A percentile compares a stretch with the other conserved stretches of the same genome.
phyloP scores from a whole-genome alignment of 92 coral and sea anemone species.

The Porites cylindrica region DNA sequence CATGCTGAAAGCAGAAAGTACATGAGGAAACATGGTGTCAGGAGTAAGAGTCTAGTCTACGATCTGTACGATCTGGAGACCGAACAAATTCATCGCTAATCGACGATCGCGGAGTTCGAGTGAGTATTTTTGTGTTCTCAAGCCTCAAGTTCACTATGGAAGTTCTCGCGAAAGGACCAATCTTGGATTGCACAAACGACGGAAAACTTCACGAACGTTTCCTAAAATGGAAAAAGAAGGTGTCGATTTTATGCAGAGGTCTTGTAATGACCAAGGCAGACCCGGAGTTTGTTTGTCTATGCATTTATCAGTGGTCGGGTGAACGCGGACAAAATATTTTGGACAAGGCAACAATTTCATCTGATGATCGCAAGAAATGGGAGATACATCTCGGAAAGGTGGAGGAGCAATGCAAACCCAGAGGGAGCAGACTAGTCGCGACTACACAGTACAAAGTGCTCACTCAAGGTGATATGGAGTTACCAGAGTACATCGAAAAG shows the following conservation, averaged over 20 bases:
- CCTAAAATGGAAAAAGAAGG: slow-evolving; percentile 23
- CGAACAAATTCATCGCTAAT: slow-evolving; percentile 2
- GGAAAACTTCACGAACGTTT: slow-evolving; percentile 15
- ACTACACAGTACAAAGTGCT: too few relatives aligned
- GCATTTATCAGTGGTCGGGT: slow-evolving; percentile 8
- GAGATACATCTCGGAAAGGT: too few relatives aligned
- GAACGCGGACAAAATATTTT: neutral
- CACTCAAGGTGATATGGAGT: too few relatives aligned
- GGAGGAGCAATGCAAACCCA: too few relatives aligned
- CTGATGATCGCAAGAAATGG: too few relatives aligned
- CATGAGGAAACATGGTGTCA: slow-evolving; percentile 25
- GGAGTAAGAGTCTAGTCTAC: slow-evolving; percentile 18
- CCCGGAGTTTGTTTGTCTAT: slow-evolving; percentile 19
- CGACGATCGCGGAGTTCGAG: slow-evolving; percentile 11
- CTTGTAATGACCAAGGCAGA: slow-evolving; percentile 30
- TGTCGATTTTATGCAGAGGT: slow-evolving; percentile 32
- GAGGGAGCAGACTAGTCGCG: too few relatives aligned
- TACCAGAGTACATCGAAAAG: too few relatives aligned
- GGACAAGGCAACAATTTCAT: too few relatives aligned
- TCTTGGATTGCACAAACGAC: slow-evolving; percentile 8
- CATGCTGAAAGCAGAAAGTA: too few relatives aligned
- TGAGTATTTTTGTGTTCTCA: neutral
- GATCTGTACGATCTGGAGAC: neutral
- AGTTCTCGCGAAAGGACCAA: slow-evolving; percentile 30
- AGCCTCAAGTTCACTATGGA: slow-evolving; percentile 11